Evolutionary conservation across 1,140 invertebrate species (phyloP), one percentile per base, ranked within the genome.

Genomic region (Drosophila bifasciata): DNA sequence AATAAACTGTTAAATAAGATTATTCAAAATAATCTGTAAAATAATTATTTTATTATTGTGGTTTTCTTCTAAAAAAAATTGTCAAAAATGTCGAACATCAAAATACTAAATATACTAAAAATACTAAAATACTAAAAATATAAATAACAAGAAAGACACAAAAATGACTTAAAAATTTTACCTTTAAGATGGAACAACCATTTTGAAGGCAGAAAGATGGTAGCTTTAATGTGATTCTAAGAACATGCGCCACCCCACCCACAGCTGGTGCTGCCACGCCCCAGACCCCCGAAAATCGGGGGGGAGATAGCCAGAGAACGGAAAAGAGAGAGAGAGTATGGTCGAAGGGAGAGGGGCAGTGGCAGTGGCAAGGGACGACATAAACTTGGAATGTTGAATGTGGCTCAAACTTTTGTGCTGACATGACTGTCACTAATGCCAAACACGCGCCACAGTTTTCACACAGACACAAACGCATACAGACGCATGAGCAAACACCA

Each of bases 371-470:
- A 32, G 51, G 56, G 81, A 76, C 80, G 80, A 85, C 72, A 85
- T 85, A 81, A 86, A 86, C 81, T 86, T 86, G 81, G 81, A 86
- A 86, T 86, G 81, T 86, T 86, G 81, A 88, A 88, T 88, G 84
- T 88, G 83, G 66, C 83, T 83, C 79, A 88, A 88, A 88, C 71
- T 88, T 88, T 88, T 88, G 83, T 88, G 83, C 83, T 88, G 83
- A 88, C 83, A 88, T 83, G 83, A 89, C 83, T 88, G 83, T 88
- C 83, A 88, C 83, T 88, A 88, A 88, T 88, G 83, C 83, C 83
- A 88, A 88, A 88, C 83, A 88, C 83, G 83, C 83, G 83, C 83
- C 83, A 88, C 84, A 88, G 75, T 88, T 88, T 79, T 36, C 32
- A 36, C 32, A 36, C 83, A 88, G 78, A 88, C 77, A 84, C 80